These are phyloP conservation scores for Reinhardtius hippoglossoides DNA, from an alignment of 2,113 vertebrate genomes.

Conservation along the genomic window DNA sequence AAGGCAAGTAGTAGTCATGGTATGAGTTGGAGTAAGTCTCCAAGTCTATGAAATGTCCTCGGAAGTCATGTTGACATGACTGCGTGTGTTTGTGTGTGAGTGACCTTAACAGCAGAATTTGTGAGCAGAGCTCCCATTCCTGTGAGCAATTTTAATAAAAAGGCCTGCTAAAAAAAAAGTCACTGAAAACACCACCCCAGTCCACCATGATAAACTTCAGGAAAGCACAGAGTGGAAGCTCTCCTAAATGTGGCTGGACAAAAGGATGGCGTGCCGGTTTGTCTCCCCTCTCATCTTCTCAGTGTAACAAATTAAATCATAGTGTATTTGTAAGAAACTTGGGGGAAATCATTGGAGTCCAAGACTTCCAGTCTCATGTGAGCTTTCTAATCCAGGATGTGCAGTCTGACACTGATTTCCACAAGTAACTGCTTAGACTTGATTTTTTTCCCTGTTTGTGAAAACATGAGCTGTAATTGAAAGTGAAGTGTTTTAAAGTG, in stretches of 20 bases:
- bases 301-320: slow-evolving; percentile 33
- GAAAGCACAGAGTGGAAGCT: not conserved
- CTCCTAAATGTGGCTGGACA: slow-evolving; percentile 21
- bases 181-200: too few species aligned
- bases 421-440: slow-evolving; percentile 1
- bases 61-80: too few species aligned
- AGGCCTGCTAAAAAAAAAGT: not conserved
- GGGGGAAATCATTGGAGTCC: slow-evolving; percentile 31
- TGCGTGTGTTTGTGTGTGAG: not conserved
- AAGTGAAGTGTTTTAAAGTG: slow-evolving; percentile 32
- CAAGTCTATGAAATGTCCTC: too few species aligned
- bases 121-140: not conserved
- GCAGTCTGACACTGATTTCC: slow-evolving; percentile 14
- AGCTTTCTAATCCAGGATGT: slow-evolving; percentile 21
- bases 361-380: slow-evolving; percentile 24
- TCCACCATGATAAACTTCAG: too few species aligned
- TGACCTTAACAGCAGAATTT: slow-evolving; percentile 12
- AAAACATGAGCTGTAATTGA: slow-evolving; percentile 21
- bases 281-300: slow-evolving; percentile 16
- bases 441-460: not conserved
- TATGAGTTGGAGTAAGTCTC: too few species aligned
- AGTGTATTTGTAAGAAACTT: slow-evolving; percentile 26
- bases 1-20: too few species aligned
- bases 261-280: slow-evolving; percentile 16
- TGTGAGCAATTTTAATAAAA: not conserved